Percentiles rank a stretch among this genome's conserved stretches.
These are phyloP conservation scores for Ceratosolen fusciceps DNA, from an alignment of 1,140 invertebrate genomes.

Conservation along the genomic window DNA sequence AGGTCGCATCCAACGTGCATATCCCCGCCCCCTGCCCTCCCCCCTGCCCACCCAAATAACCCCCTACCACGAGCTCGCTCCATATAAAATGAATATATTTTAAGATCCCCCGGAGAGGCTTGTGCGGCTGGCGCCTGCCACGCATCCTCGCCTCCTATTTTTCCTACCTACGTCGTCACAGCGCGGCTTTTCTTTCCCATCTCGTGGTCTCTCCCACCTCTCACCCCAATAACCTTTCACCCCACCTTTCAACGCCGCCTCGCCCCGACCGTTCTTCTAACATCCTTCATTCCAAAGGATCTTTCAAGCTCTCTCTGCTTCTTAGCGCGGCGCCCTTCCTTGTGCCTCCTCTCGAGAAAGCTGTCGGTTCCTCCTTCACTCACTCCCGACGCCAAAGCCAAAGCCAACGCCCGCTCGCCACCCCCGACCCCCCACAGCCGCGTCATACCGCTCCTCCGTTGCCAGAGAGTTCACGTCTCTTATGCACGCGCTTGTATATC, in stretches of 20 bases:
- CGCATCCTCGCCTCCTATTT: neutral
- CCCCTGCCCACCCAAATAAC: no score
- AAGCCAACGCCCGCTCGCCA: no score
- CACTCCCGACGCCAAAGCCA: neutral
- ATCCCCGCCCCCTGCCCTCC: no score
- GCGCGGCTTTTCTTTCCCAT: slow-evolving; percentile 11
- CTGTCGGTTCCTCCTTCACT: slow-evolving; percentile 2
- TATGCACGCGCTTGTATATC: slow-evolving; percentile 4
- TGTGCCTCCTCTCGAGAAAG: neutral
- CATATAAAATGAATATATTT: slow-evolving; percentile 48
- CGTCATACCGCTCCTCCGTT: neutral
- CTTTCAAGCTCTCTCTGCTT: neutral
- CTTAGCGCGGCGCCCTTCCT: neutral
- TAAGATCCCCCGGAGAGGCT: slow-evolving; percentile 21
- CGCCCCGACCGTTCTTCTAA: neutral
- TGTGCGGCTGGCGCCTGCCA: slow-evolving; percentile 40
- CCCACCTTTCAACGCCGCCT: no score
- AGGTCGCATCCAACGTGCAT: no score
- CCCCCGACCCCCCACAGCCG: neutral
- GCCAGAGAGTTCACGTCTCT: neutral
- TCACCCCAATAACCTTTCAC: no score
- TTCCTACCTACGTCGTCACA: slow-evolving; percentile 2
- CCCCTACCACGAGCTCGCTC: neutral
- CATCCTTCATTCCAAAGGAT: slow-evolving; percentile 10
- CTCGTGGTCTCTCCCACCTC: neutral